Conservation (phyloP, 1,140 invertebrate species). For the Leucophenga varia region DNA sequence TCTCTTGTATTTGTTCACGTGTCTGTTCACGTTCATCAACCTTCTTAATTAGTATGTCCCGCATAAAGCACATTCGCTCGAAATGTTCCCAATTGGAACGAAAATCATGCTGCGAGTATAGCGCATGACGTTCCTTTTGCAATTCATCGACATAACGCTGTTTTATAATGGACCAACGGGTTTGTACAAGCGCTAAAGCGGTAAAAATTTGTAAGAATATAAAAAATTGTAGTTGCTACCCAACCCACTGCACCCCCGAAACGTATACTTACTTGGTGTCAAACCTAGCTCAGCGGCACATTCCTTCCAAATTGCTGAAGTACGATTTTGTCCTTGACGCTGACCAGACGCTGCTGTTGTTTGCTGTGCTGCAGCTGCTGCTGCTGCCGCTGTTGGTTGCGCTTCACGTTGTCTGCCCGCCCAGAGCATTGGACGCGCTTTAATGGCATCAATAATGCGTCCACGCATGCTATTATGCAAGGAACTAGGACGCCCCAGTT, state of each 20-base stretch:
- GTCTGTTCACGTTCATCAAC: conserved; percentile 50
- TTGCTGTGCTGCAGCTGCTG: too few relatives aligned
- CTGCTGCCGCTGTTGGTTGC: too few relatives aligned
- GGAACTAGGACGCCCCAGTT: conserved; percentile 45
- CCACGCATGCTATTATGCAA: conserved; percentile 53
- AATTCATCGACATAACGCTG: conserved; percentile 50
- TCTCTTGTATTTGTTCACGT: conserved; percentile 50
- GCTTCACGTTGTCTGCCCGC: conserved; percentile 45
- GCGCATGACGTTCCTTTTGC: conserved; percentile 49
- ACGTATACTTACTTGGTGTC: conserved; percentile 47
- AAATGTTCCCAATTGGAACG: conserved; percentile 52
- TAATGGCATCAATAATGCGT: conserved; percentile 49
- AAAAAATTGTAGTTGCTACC: too few relatives aligned
- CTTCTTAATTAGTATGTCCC: conserved; percentile 42
- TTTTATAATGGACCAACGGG: conserved; percentile 51
- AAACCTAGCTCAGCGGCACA: conserved; percentile 44
- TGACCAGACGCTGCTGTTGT: too few relatives aligned
- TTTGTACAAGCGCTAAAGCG: conserved; percentile 45
- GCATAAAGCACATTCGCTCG: conserved; percentile 49
- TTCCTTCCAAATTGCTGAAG: conserved; percentile 50
- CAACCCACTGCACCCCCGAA: too few relatives aligned
- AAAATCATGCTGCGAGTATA: conserved; percentile 37
- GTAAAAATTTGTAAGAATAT: too few relatives aligned
- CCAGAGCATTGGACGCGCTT: conserved; percentile 40
- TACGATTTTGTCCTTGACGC: conserved; percentile 46